Conservation (phyloP, 1,140 invertebrate species). For the Microplitis demolitor region DNA sequence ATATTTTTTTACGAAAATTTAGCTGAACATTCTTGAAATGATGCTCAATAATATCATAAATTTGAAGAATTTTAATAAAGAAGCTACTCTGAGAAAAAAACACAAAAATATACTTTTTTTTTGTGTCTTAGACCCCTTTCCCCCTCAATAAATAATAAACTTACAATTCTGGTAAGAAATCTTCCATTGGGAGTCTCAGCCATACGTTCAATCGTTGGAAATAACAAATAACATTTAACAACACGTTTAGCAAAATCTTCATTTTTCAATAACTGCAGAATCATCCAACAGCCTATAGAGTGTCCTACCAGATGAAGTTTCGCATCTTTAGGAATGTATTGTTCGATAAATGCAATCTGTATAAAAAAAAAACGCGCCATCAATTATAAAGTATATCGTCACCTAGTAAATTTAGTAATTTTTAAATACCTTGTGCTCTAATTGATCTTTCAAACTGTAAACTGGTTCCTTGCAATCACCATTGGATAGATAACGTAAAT, state of each 20-base stretch:
- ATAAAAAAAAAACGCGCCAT: too few species aligned
- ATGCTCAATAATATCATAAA: too few species aligned
- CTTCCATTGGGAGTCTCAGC: constrained; percentile 72
- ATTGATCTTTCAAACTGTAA: constrained; percentile 75
- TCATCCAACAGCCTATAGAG: constrained; percentile 83
- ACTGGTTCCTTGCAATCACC: constrained; percentile 62
- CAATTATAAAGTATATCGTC: constrained; percentile 29
- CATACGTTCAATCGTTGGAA: constrained; percentile 84
- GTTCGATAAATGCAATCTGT: constrained; percentile 71
- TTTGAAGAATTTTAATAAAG: not conserved
- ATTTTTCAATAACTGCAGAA: constrained; percentile 73
- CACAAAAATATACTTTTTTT: too few species aligned
- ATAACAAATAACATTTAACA: constrained; percentile 71
- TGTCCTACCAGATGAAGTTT: constrained; percentile 80
- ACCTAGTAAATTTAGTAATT: constrained; percentile 11
- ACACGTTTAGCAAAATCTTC: constrained; percentile 58
- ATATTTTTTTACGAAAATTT: too few species aligned
- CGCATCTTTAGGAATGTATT: constrained; percentile 70
- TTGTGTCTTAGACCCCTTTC: too few species aligned
- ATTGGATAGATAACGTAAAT: constrained; percentile 52
- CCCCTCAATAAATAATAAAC: constrained; percentile 20
- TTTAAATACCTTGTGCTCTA: constrained; percentile 73
- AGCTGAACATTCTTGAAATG: too few species aligned
- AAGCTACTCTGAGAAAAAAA: too few species aligned
- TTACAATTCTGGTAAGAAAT: constrained; percentile 64